Evolutionary conservation across 2,113 vertebrate genomes (phyloP), one percentile per base, ranked within the genome.

Genomic region (Columba livia): DNA sequence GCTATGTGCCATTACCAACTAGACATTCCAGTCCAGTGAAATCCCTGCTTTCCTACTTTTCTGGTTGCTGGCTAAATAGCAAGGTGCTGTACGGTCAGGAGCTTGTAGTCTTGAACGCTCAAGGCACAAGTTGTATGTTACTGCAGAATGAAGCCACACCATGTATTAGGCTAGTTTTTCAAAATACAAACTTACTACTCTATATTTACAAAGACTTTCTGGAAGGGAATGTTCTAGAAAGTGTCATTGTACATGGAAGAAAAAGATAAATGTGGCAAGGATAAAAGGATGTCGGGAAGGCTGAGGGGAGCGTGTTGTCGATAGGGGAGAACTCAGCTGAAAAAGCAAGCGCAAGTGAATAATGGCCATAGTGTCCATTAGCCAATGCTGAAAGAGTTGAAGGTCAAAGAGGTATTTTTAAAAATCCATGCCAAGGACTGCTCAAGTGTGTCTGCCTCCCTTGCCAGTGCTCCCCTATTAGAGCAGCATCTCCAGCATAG

Each of bases 371-470:
- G 56, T 62, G 26, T 42, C 32, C 20, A 4, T 60, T 56, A 60
- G 64, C 40, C 1, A 3, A 17, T 62, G 19, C 28, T 2, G 12
- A 36, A 57, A 51, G 53, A 40, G 50, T 70, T 1, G 0, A 47
- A 73, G 19, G 36, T 58, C 56, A 47, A 57, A 77, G 42, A 48
- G 0, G 0, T 56, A 31, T 14, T 62, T 31, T 42, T 75, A 2
- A 2, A 38, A 25, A 38, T 57, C 54, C 47, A 21, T 38, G 15
- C n/a, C 1, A 6, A 53, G 54, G 51, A 7, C 12, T 89, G 56
- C 51, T 70, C 5, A 31, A 40, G 13, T 15, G 16, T n/a, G 25
- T n/a, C 47, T 70, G 25, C 26, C 50, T 77, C 50, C 65, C 79
- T 60, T 80, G 23, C 15, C 48, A 38, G 17, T 32, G 36, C 32